Evolutionary conservation across 2,113 vertebrate species (phyloP).

Genomic region (Collichthys lucidus): DNA sequence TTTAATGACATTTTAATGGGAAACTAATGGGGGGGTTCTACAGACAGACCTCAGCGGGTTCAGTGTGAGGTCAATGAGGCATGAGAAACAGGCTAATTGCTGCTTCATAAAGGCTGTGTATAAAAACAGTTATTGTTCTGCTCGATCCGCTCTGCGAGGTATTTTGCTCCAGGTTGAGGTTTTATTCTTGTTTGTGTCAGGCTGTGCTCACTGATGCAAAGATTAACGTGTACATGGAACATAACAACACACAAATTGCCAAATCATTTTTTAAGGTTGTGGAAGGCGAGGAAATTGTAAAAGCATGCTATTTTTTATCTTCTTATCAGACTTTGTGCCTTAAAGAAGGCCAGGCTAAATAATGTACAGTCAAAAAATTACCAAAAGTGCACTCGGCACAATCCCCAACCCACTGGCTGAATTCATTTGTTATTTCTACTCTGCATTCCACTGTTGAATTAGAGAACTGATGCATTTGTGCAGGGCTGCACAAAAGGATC

Average conservation of each 20-base stretch:
- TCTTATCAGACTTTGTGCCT: not conserved
- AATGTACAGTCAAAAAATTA: not conserved
- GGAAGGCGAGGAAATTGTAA: not conserved
- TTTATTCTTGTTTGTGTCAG: slow-evolving; percentile 25
- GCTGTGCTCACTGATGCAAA: slow-evolving; percentile 19
- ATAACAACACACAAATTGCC: not conserved
- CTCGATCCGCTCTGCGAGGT: slow-evolving; percentile 28
- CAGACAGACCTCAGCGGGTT: slow-evolving; percentile 60
- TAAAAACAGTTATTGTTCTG: slow-evolving; percentile 67
- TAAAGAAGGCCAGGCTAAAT: not conserved
- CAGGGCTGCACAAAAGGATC: too few species aligned
- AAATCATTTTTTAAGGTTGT: not conserved
- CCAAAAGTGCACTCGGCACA: too few species aligned
- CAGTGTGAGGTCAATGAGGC: slow-evolving; percentile 63
- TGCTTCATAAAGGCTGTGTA: slow-evolving; percentile 54
- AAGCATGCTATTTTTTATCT: not conserved
- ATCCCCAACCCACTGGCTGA: too few species aligned
- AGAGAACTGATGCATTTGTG: too few species aligned
- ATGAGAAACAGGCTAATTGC: slow-evolving; percentile 68
- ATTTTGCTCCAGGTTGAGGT: slow-evolving; percentile 16
- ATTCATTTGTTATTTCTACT: too few species aligned
- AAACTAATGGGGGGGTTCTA: slow-evolving; percentile 55
- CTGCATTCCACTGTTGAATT: too few species aligned
- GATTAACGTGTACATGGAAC: slow-evolving; percentile 9
- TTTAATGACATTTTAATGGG: slow-evolving; percentile 72